phyloP scores from a whole-genome alignment of 2,888 invertebrate species.

The Calliopum simillimum region DNA sequence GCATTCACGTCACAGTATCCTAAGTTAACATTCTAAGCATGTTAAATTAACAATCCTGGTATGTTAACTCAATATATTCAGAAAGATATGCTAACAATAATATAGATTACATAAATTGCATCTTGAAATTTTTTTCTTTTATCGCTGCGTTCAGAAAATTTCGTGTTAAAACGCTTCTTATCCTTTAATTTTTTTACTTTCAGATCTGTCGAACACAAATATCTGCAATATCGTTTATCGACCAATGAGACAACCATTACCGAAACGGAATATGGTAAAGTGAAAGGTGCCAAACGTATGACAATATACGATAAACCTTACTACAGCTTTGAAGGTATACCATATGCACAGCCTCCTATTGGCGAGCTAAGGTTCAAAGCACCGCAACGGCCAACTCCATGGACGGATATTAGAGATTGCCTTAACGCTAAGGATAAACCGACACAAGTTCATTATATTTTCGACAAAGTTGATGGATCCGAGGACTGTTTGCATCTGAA shows the following conservation, averaged over 20 bases:
- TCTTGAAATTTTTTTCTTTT: no score
- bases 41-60: no score
- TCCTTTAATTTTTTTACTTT: constrained; percentile 32
- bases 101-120: no score
- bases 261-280: constrained; percentile 63
- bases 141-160: no score
- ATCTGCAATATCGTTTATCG: constrained; percentile 58
- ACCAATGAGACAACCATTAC: constrained; percentile 59
- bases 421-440: constrained; percentile 58
- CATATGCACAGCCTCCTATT: constrained; percentile 65
- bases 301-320: constrained; percentile 60
- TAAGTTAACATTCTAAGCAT: no score
- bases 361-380: constrained; percentile 65
- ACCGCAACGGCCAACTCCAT: constrained; percentile 66
- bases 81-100: no score
- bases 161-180: no score
- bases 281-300: constrained; percentile 60
- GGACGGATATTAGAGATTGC: constrained; percentile 67
- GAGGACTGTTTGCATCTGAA: constrained; percentile 72
- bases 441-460: constrained; percentile 60
- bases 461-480: constrained; percentile 64
- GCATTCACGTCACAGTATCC: no score
- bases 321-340: constrained; percentile 65
- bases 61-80: no score
- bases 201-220: constrained; percentile 60